Conservation (phyloP, 2,113 vertebrate genomes). For the Cathartes aura region DNA sequence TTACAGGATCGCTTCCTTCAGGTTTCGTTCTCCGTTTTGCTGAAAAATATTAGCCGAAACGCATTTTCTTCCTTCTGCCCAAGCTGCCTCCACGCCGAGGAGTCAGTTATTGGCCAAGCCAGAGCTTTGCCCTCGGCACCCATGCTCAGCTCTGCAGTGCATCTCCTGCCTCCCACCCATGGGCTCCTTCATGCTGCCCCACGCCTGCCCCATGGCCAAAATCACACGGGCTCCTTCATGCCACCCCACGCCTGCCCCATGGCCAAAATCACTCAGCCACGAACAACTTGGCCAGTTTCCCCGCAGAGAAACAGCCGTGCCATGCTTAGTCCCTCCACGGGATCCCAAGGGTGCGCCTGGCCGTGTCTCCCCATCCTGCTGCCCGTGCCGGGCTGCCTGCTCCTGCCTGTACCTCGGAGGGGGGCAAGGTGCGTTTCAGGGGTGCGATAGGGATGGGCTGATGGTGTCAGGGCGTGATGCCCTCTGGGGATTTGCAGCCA, state of each 20-base stretch:
- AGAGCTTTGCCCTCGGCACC: background rate
- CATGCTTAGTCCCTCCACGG: fast-evolving
- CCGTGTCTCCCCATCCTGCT: fast-evolving
- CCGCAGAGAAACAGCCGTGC: fast-evolving
- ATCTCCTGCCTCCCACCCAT: background rate
- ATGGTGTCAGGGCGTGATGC: fast-evolving
- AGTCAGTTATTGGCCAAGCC: background rate
- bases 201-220: fast-evolving
- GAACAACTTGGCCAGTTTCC: background rate
- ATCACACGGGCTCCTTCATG: fast-evolving
- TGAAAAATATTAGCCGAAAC: background rate
- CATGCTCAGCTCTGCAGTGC: background rate
- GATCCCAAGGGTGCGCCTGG: background rate
- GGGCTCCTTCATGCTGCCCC: fast-evolving
- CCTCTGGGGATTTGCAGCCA: background rate
- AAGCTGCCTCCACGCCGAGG: fast-evolving
- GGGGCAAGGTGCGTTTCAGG: fast-evolving
- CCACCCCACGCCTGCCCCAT: fast-evolving
- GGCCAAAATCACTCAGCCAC: background rate
- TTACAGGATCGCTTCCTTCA: fast-evolving
- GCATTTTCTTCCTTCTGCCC: background rate
- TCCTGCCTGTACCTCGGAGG: background rate
- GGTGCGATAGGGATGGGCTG: background rate
- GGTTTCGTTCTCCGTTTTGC: background rate
- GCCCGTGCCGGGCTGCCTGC: background rate